Conservation (phyloP, 1,140 invertebrate genomes). For the Nixonia krombeini region DNA sequence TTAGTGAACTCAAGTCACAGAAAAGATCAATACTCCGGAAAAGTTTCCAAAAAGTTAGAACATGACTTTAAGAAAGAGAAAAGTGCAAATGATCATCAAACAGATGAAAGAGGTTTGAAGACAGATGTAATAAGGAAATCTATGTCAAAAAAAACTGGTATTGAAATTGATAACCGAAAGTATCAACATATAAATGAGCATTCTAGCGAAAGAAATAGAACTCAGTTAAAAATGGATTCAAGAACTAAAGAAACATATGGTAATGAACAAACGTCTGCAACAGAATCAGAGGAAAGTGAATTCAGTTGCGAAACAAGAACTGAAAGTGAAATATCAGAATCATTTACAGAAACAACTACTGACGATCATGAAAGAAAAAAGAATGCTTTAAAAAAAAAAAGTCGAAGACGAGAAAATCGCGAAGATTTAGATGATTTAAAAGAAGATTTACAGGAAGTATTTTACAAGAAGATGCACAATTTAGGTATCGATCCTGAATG, state of each 20-base stretch:
- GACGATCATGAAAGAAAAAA: conserved; percentile 10
- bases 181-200: not conserved
- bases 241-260: conserved; percentile 19
- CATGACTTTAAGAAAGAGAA: not conserved
- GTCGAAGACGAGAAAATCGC: conserved; percentile 2
- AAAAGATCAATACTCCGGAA: not conserved
- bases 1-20: not conserved
- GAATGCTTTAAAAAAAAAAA: not conserved
- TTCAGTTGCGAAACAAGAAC: conserved; percentile 25
- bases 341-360: conserved; percentile 16
- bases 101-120: not conserved
- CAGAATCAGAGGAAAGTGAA: conserved; percentile 39
- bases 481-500: conserved; percentile 74
- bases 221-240: too few species aligned
- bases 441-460: conserved; percentile 46
- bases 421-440: conserved; percentile 41
- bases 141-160: too few species aligned
- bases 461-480: conserved; percentile 65
- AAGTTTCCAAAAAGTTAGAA: not conserved
- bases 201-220: not conserved
- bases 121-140: too few species aligned
- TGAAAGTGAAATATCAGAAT: conserved; percentile 21
- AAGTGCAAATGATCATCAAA: not conserved
- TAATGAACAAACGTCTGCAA: conserved; percentile 16
- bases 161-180: too few species aligned